Evolutionary conservation across 1,140 invertebrate species (phyloP).

Genomic region (Gyrodactylus bullatarudis): DNA sequence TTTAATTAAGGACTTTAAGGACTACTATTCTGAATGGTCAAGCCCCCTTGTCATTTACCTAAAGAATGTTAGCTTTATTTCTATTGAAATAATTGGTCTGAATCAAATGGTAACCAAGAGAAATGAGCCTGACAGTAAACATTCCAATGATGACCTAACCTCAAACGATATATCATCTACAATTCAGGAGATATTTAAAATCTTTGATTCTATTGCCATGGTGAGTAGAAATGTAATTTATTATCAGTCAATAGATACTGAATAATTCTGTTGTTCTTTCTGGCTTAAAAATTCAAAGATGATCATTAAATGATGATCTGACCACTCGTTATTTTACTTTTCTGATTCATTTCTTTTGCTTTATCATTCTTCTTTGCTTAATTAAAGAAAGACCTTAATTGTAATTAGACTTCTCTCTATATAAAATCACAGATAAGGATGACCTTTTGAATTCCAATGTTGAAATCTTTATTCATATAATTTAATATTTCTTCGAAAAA

Average conservation of each 20-base stretch:
- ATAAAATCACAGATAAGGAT: too few species aligned
- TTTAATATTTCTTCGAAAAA: too few species aligned
- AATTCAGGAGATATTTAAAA: background rate
- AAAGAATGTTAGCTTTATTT: background rate
- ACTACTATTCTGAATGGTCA: background rate
- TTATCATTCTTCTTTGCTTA: too few species aligned
- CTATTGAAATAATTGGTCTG: background rate
- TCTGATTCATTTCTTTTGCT: too few species aligned
- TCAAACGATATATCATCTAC: background rate
- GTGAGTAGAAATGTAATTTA: background rate
- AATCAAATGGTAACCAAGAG: background rate
- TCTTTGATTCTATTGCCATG: background rate
- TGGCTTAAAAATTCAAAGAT: too few species aligned
- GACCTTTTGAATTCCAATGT: too few species aligned
- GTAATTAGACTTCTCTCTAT: too few species aligned
- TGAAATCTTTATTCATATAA: too few species aligned
- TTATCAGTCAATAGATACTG: background rate
- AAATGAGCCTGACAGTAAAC: background rate
- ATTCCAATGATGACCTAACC: background rate
- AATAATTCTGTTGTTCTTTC: too few species aligned
- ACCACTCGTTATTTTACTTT: too few species aligned
- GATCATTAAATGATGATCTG: too few species aligned
- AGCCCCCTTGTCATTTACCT: background rate
- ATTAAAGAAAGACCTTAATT: too few species aligned
- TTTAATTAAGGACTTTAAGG: background rate